Base-by-base conservation (phyloP, 1,140 invertebrate genomes). In the Orchesella cincta region DNA sequence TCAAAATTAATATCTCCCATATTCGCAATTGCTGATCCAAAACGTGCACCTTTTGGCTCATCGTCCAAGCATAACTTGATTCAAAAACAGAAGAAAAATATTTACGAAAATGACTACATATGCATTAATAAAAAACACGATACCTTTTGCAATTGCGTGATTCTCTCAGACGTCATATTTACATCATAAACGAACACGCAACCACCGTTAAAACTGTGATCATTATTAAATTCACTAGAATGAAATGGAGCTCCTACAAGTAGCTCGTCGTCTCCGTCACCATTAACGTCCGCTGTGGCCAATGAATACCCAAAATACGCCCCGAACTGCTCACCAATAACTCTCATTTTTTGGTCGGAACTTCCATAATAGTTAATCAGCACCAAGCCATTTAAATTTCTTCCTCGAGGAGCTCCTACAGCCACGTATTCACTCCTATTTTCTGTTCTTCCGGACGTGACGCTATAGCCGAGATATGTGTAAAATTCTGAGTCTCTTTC, bases 271-370 rank as follows among this genome's bases (percentile, higher is more conserved):
- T 57, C 3, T 33, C 62, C 62, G n/a, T 67, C 62, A 2, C 62
- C 62, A 67, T 67, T 67, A 2, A 67, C 2, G n/a, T 67, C 62
- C 3, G n/a, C 54, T 5, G 62, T 67, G 31, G 62, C 62, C 28
- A 67, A 33, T 31, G 62, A 29, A 67, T 31, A 67, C 2, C 62
- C 62, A 23, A 67, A 67, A 29, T 67, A 31, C 8, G 26, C 33
- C n/a, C 62, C 62, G 5, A 67, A 67, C 33, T 67, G 62, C 12
- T 29, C 26, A 8, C 62, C 62, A 14, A n/a, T 23, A 26, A 18
- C 8, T 3, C 3, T 18, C 5, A 3, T n/a, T 5, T 8, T 18
- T 23, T 8, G 52, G 23, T 14, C 23, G 52, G 52, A 12, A 12
- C 12, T 57, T 8, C 14, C 3, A 14, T 8, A 23, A 14, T n/a